These are phyloP conservation scores for Spodoptera picta DNA, from an alignment of 2,888 invertebrate species.

Conservation along the genomic window DNA sequence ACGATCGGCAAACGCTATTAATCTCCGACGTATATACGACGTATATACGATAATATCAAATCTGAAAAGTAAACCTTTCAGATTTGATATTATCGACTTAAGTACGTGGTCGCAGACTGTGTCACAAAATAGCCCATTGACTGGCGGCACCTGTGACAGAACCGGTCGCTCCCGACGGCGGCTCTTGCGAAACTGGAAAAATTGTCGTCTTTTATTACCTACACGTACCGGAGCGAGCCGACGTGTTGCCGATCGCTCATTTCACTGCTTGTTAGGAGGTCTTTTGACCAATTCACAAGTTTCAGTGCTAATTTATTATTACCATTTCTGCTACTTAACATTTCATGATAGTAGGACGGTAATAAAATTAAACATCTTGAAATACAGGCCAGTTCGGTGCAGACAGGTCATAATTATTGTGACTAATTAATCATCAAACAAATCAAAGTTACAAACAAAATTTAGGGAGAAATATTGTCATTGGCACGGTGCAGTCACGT, in stretches of 20 bases:
- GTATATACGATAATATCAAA: no score
- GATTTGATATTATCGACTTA: slow-evolving; percentile 66
- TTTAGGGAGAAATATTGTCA: slow-evolving; percentile 33
- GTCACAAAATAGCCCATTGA: slow-evolving; percentile 72
- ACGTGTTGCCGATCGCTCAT: slow-evolving; percentile 66
- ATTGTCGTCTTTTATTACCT: slow-evolving; percentile 73
- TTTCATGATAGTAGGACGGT: slow-evolving; percentile 19
- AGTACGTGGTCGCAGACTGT: slow-evolving; percentile 66
- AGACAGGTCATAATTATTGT: slow-evolving; percentile 29
- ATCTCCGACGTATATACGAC: no score
- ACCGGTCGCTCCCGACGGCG: slow-evolving; percentile 78
- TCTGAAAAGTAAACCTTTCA: no score
- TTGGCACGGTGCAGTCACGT: slow-evolving; percentile 25
- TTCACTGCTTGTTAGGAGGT: slow-evolving; percentile 61
- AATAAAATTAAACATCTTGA: slow-evolving; percentile 19
- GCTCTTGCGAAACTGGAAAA: slow-evolving; percentile 80
- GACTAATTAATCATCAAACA: slow-evolving; percentile 39
- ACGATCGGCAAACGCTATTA: slow-evolving; percentile 38
- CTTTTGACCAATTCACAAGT: slow-evolving; percentile 51
- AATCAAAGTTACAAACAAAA: slow-evolving; percentile 34
- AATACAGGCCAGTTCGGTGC: slow-evolving; percentile 12
- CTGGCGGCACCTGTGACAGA: slow-evolving; percentile 78
- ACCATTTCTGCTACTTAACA: slow-evolving; percentile 17
- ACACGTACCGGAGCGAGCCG: slow-evolving; percentile 62
- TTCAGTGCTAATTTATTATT: slow-evolving; percentile 31